These are phyloP conservation scores for Zoroaster sp. DNA, from an alignment of 53 echinoderm and acorn worm genomes.

Conservation along the genomic window DNA sequence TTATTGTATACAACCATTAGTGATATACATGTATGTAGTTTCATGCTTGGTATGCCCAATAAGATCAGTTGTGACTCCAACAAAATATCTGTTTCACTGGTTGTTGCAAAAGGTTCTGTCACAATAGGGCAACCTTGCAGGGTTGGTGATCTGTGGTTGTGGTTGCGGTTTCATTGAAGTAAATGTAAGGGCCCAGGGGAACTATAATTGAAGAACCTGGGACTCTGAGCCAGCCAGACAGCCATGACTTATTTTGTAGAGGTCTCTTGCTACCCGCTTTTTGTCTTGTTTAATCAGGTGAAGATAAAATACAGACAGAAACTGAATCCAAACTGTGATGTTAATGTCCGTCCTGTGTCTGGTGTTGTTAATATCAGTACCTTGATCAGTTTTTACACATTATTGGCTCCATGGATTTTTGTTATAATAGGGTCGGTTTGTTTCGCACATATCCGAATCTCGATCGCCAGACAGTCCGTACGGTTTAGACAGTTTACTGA, in stretches of 20 bases:
- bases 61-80: neutral
- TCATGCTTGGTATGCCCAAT: neutral
- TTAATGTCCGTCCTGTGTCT: neutral
- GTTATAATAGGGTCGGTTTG: too few relatives aligned
- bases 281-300: neutral
- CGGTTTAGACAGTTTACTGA: too few relatives aligned
- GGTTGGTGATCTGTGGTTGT: neutral
- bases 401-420: too few relatives aligned
- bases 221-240: neutral
- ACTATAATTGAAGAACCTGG: too few relatives aligned
- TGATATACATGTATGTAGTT: neutral
- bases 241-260: neutral
- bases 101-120: neutral
- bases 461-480: too few relatives aligned
- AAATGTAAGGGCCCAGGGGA: too few relatives aligned
- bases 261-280: neutral
- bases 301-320: neutral
- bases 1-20: neutral
- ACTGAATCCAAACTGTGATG: neutral
- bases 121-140: neutral
- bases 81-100: conserved; percentile 10
- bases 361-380: too few relatives aligned
- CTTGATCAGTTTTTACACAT: too few relatives aligned
- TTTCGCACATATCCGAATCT: too few relatives aligned
- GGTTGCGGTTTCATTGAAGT: neutral